phyloP scores from a whole-genome alignment of 2,888 invertebrate species.

The Ectemnius cavifrons region DNA sequence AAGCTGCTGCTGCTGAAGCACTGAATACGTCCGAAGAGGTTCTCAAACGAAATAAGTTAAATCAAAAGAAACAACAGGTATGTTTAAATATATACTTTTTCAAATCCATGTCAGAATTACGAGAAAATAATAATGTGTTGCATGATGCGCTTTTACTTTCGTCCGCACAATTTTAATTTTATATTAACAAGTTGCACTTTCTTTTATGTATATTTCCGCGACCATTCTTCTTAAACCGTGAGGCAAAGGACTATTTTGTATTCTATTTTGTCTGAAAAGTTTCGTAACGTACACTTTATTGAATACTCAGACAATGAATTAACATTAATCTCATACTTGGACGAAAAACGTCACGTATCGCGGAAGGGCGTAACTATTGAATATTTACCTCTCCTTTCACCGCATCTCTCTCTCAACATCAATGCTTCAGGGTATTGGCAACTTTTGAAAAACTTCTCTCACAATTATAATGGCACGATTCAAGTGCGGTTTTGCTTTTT shows the following conservation, averaged over 20 bases:
- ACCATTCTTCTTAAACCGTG: no score
- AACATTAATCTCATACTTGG: no score
- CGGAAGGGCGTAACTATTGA: no score
- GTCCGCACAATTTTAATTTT: constrained; percentile 20
- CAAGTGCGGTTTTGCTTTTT: constrained; percentile 10
- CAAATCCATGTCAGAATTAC: not conserved
- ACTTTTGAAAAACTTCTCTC: not conserved
- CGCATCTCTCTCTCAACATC: constrained; percentile 68
- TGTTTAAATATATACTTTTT: constrained; percentile 54
- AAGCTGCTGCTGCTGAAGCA: constrained; percentile 87
- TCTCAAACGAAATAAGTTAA: constrained; percentile 86
- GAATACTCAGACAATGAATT: no score
- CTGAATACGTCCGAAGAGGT: constrained; percentile 85
- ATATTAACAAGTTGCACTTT: constrained; percentile 15
- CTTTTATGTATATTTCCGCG: not conserved
- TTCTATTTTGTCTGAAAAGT: not conserved
- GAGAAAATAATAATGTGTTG: constrained; percentile 12
- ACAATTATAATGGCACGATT: not conserved
- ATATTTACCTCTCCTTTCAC: no score
- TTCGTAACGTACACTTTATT: constrained; percentile 3
- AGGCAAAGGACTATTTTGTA: no score
- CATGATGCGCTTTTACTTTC: constrained; percentile 28
- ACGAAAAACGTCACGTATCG: no score
- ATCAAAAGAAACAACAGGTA: constrained; percentile 96
- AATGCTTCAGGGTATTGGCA: constrained; percentile 51